Evolutionary conservation across 2,113 vertebrate species (phyloP).

Genomic region (Himantopus leucocephalus): DNA sequence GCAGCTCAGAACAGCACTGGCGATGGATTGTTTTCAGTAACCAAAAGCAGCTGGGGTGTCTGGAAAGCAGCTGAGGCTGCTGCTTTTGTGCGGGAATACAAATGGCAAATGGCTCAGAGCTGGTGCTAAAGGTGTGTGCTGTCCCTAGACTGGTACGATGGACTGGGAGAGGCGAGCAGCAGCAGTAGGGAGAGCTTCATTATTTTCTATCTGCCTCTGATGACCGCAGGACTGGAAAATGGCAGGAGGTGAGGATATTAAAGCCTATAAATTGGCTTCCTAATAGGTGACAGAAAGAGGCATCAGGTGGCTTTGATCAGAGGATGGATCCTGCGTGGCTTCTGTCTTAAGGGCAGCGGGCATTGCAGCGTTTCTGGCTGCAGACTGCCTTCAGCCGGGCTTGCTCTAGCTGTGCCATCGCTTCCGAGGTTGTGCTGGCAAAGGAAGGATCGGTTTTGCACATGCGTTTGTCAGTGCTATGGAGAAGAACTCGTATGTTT

Average conservation of each 20-base stretch:
- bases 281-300: neutral
- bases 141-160: accelerated
- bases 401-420: neutral
- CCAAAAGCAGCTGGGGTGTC: neutral
- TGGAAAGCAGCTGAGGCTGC: neutral
- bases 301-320: neutral
- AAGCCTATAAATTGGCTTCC: neutral
- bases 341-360: neutral
- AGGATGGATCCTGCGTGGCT: neutral
- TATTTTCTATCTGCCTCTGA: neutral
- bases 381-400: neutral
- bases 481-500: accelerated
- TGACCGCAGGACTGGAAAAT: neutral
- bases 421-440: neutral
- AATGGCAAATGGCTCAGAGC: neutral
- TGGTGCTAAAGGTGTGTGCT: too few species aligned
- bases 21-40: neutral
- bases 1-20: neutral
- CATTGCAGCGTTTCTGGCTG: neutral
- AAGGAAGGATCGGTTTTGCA: accelerated
- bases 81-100: neutral
- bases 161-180: neutral
- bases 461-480: neutral
- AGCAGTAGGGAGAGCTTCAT: neutral
- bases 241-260: neutral